Evolutionary conservation across 1,140 invertebrate species (phyloP).

Genomic region (Akabosia matsudoensis): DNA sequence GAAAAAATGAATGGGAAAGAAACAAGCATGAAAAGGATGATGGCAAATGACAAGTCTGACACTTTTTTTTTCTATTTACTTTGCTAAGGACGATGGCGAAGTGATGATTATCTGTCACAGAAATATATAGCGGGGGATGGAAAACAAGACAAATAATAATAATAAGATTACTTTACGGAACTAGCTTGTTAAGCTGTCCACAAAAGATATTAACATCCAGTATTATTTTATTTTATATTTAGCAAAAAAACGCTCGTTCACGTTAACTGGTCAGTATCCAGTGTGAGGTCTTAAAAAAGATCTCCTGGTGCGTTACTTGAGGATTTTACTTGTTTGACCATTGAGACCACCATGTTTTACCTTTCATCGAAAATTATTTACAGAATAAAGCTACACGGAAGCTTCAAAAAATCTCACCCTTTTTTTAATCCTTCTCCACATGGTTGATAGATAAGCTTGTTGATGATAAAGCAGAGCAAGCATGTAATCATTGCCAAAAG

Average conservation of each 20-base stretch:
- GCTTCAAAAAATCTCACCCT: no score
- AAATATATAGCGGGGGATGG: background rate
- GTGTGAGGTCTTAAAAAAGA: background rate
- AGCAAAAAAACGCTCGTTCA: background rate
- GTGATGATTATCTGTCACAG: background rate
- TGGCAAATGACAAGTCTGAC: constrained; percentile 10
- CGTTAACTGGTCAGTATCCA: background rate
- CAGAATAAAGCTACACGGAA: background rate
- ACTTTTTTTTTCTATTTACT: constrained; percentile 18
- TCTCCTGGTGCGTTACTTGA: constrained; percentile 26
- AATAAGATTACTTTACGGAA: no score
- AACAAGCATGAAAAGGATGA: no score
- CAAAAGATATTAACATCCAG: background rate
- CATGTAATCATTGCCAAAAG: no score
- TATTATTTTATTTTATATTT: background rate
- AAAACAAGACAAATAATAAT: no score
- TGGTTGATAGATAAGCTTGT: no score
- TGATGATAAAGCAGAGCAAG: no score
- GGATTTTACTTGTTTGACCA: constrained; percentile 34
- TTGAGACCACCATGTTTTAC: constrained; percentile 31
- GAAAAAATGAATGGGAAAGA: constrained; percentile 18
- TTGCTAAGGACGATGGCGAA: constrained; percentile 3
- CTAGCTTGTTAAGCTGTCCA: background rate
- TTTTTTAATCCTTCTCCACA: no score
- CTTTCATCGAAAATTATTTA: constrained; percentile 12